Evolutionary conservation across 2,888 invertebrate genomes (phyloP).

Genomic region (Lepidochitona cinerea): DNA sequence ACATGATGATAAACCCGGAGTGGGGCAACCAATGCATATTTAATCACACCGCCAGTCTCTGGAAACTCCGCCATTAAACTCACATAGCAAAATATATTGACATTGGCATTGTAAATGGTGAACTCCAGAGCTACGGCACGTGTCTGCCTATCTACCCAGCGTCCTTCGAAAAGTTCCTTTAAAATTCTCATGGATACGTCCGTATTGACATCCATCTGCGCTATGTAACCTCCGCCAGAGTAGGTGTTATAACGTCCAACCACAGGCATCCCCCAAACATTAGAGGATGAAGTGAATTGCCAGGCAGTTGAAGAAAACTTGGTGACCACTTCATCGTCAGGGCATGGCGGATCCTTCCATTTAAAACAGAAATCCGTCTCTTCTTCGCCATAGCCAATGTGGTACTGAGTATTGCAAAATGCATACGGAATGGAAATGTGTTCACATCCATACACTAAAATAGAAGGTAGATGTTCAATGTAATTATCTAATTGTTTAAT

Average conservation of each 20-base stretch:
- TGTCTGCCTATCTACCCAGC: constrained; percentile 59
- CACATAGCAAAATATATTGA: constrained; percentile 49
- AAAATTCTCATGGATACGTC: constrained; percentile 27
- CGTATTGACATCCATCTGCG: constrained; percentile 31
- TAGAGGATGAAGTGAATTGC: constrained; percentile 28
- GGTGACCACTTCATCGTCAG: neutral
- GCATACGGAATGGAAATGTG: too few species aligned
- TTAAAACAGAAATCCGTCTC: neutral
- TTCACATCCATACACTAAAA: too few species aligned
- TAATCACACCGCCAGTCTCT: constrained; percentile 43
- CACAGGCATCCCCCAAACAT: constrained; percentile 37
- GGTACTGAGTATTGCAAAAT: constrained; percentile 12
- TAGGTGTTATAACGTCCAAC: constrained; percentile 39
- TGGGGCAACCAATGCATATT: constrained; percentile 38
- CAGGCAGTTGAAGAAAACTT: constrained; percentile 34
- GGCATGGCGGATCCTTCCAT: neutral
- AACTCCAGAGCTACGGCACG: constrained; percentile 61
- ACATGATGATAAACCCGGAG: constrained; percentile 38
- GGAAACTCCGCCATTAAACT: constrained; percentile 53
- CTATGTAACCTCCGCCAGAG: constrained; percentile 44
- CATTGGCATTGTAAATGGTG: constrained; percentile 58
- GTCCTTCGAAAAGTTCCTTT: constrained; percentile 31
- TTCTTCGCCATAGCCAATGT: neutral
- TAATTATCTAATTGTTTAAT: too few species aligned
- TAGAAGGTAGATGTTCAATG: too few species aligned